These are phyloP conservation scores for Crocidura indochinensis DNA, from an alignment of 2,797 vertebrate species.

Conservation along the genomic window DNA sequence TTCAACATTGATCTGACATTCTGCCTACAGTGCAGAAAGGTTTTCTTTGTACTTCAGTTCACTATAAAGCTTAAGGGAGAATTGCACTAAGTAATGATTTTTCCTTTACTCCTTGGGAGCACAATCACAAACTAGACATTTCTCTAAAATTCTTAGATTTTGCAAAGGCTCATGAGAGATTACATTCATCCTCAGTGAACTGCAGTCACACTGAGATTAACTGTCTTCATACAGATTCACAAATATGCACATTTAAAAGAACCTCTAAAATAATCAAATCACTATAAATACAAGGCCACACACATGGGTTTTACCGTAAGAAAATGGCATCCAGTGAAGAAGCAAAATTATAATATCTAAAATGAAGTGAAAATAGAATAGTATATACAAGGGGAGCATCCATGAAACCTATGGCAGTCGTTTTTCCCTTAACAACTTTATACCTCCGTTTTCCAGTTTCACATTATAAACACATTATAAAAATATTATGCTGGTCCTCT, in stretches of 20 bases:
- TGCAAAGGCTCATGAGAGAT: slow-evolving; percentile 80
- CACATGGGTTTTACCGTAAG: slow-evolving; percentile 77
- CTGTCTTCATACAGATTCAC: slow-evolving; percentile 86
- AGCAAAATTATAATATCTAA: slow-evolving; percentile 80
- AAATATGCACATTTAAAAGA: slow-evolving; percentile 82
- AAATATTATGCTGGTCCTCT: slow-evolving; percentile 82
- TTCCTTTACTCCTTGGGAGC: slow-evolving; percentile 56
- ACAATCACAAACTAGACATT: slow-evolving; percentile 81
- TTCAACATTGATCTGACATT: slow-evolving; percentile 71
- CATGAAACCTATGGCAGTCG: slow-evolving; percentile 76
- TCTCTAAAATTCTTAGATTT: slow-evolving; percentile 80
- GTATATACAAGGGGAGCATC: slow-evolving; percentile 47
- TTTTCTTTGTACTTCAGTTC: slow-evolving; percentile 54
- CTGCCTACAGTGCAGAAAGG: slow-evolving; percentile 36
- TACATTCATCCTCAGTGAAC: slow-evolving; percentile 83
- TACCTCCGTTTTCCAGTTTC: slow-evolving; percentile 84
- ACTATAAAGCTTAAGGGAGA: slow-evolving; percentile 50
- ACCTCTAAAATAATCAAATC: slow-evolving; percentile 82
- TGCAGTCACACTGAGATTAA: slow-evolving; percentile 84
- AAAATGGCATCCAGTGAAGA: slow-evolving; percentile 80
- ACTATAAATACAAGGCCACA: slow-evolving; percentile 76
- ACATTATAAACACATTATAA: slow-evolving; percentile 68
- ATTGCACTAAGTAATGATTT: slow-evolving; percentile 40
- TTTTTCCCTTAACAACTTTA: slow-evolving; percentile 77
- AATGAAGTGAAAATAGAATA: slow-evolving; percentile 78